Conservation (phyloP, 2,888 invertebrate species). For the Cyclophora albipunctata region DNA sequence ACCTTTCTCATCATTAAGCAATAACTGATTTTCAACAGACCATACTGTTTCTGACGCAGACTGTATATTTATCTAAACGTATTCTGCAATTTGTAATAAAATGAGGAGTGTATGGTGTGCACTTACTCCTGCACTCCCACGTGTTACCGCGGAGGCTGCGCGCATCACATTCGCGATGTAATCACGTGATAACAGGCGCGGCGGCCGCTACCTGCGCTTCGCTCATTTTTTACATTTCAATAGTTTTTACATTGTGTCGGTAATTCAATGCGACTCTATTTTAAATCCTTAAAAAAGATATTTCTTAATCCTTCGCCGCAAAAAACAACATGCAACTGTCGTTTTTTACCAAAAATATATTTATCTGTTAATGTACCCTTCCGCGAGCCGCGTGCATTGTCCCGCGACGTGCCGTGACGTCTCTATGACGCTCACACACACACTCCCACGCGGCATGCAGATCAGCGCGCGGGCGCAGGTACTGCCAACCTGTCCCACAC, state of each 20-base stretch:
- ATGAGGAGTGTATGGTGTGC: too few relatives aligned
- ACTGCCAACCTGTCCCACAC: too few relatives aligned
- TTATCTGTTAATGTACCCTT: slow-evolving; percentile 42
- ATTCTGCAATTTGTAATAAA: too few relatives aligned
- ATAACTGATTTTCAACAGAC: too few relatives aligned
- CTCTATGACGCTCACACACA: slow-evolving; percentile 34
- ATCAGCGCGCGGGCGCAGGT: slow-evolving; percentile 3
- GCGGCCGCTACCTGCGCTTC: not conserved
- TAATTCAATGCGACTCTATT: slow-evolving; percentile 26
- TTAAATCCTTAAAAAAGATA: slow-evolving; percentile 12
- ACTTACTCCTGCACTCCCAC: too few relatives aligned
- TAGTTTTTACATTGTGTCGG: slow-evolving; percentile 3
- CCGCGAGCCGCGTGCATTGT: slow-evolving; percentile 17
- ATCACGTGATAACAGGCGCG: not conserved
- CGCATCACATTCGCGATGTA: too few relatives aligned
- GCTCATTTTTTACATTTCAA: not conserved
- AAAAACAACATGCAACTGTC: slow-evolving; percentile 38
- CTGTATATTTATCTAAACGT: too few relatives aligned
- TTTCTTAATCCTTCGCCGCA: slow-evolving; percentile 22
- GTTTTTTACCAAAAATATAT: slow-evolving; percentile 28
- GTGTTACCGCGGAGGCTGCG: too few relatives aligned
- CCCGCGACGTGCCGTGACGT: slow-evolving; percentile 38
- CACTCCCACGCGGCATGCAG: not conserved
- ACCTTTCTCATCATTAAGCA: too few relatives aligned
- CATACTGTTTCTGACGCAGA: too few relatives aligned